These are phyloP conservation scores for Stegana nigrithorax DNA, from an alignment of 2,888 invertebrate genomes.

Conservation along the genomic window DNA sequence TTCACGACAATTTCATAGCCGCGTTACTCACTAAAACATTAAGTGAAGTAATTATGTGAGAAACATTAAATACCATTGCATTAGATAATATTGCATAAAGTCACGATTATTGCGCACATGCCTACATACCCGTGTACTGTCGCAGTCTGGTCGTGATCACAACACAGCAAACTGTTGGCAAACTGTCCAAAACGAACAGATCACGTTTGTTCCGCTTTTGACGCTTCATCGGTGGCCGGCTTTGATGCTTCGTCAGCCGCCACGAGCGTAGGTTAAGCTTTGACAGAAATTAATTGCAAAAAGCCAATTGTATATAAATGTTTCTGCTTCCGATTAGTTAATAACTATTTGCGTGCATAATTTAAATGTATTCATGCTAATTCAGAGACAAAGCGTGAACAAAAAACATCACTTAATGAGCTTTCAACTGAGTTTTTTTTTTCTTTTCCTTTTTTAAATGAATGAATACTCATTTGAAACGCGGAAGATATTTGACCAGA, in stretches of 20 bases:
- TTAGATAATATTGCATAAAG: background rate
- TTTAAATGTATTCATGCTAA: background rate
- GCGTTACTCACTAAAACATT: no score
- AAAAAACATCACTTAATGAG: no score
- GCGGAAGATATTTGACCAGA: background rate
- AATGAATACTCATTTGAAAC: no score
- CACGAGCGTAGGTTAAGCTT: background rate
- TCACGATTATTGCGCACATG: constrained; percentile 1
- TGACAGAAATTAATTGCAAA: background rate
- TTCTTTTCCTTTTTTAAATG: no score
- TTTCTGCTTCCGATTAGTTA: constrained; percentile 8
- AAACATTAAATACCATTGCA: background rate
- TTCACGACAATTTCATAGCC: no score
- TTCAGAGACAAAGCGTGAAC: no score
- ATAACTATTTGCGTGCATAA: background rate
- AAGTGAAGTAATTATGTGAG: background rate
- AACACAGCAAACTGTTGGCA: constrained; percentile 25
- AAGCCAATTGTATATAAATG: constrained; percentile 14
- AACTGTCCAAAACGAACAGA: constrained; percentile 23
- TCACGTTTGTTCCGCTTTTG: constrained; percentile 27
- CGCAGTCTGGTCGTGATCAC: background rate
- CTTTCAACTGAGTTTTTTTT: no score
- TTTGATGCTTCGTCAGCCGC: background rate
- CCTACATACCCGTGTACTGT: no score
- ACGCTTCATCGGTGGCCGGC: no score